Base-by-base conservation (phyloP, 2,888 invertebrate species). In the Syrista parreyssii region DNA sequence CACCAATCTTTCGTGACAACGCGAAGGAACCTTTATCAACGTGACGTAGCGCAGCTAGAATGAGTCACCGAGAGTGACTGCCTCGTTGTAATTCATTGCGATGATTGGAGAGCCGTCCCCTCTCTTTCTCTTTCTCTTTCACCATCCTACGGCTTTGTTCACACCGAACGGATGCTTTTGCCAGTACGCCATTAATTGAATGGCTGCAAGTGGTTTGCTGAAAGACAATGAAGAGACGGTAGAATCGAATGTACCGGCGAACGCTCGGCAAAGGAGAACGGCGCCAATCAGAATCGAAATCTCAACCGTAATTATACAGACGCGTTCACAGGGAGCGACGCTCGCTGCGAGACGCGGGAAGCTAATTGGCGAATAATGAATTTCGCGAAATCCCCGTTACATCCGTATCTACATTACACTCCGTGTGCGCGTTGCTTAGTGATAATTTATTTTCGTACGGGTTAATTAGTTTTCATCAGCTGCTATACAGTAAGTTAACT, bases 81-180 rank as follows among this genome's bases (percentile, higher is more conserved):
- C 76, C 84, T 88, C 85, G 86, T 86, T 88, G 88, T 88, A 88
- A 88, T 88, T 88, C 88, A 88, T 88, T 87, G 87, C 85, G 86
- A 84, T 83, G 85, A 88, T 88, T 85, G 84, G 82, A 79, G 78
- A 79, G 78, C 80, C 79, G 79, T 76, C 83, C 73, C 9, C 30
- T 31, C 68, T 68, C 31, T 73, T 15, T 55, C 69, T 77, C 74
- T 40, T 68, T 73, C 72, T 73, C 77, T 15, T 34, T 30, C 33
- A 15, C 6, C 12, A n/a, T 15, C 74, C n/a, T 68, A 15, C 6
- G 68, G 75, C 31, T 30, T 31, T 30, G 75, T 68, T 31, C 40
- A 68, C 36, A 31, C 68, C 55, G 68, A 68, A 68, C n/a, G 75
- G 35, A 74, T 31, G 55, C 55, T 23, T n/a, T n/a, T 23, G 0